Evolutionary conservation across 2,888 invertebrate genomes (phyloP).

Genomic region (Hydropsyche betteni): DNA sequence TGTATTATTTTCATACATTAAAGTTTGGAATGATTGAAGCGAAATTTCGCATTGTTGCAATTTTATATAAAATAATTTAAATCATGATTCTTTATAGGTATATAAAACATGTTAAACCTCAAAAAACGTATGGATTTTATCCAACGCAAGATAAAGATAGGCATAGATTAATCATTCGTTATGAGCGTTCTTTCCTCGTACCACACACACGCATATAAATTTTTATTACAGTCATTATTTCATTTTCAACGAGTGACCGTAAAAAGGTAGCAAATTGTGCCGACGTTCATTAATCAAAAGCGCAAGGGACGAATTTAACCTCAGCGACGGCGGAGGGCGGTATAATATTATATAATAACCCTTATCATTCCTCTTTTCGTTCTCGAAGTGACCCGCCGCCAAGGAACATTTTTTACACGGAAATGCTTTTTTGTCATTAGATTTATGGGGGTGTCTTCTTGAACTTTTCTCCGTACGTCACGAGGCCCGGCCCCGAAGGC

Average conservation of each 20-base stretch:
- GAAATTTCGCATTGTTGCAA: too few relatives aligned
- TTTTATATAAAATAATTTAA: too few relatives aligned
- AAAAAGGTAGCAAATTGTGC: conserved; percentile 27
- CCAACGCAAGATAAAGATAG: too few relatives aligned
- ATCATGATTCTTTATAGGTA: too few relatives aligned
- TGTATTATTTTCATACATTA: too few relatives aligned
- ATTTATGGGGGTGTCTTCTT: conserved; percentile 33
- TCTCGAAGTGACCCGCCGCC: conserved; percentile 14
- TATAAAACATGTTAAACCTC: too few relatives aligned
- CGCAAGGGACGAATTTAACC: conserved; percentile 29
- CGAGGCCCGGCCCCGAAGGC: background rate
- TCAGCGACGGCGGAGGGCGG: background rate
- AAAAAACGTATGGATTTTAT: too few relatives aligned
- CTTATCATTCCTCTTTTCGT: conserved; percentile 31
- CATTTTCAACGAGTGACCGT: conserved; percentile 25
- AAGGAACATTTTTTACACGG: conserved; percentile 30
- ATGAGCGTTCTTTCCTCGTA: background rate
- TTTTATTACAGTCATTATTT: conserved; percentile 4
- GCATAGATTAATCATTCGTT: background rate
- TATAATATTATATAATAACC: conserved; percentile 25
- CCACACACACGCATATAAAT: conserved; percentile 3
- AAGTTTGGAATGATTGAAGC: too few relatives aligned
- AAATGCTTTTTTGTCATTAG: conserved; percentile 33
- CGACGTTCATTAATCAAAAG: conserved; percentile 31
- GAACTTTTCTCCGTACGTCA: conserved; percentile 33